Percentiles rank a stretch among this genome's conserved stretches.
These are phyloP conservation scores for Poecile montanus DNA, from an alignment of 2,797 vertebrate genomes.

Conservation along the genomic window DNA sequence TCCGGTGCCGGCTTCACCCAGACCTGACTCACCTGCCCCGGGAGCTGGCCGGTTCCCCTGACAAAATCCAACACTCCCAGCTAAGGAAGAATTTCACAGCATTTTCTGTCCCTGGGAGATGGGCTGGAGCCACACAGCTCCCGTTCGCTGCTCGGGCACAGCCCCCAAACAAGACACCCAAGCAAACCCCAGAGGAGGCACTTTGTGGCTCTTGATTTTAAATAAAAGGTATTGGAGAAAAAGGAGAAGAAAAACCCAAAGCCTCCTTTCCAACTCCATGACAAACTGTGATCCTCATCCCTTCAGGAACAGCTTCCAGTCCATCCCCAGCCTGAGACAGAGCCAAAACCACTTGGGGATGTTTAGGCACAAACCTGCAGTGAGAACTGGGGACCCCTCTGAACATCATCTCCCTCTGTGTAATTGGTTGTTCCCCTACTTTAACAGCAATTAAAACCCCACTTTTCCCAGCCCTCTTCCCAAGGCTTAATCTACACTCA, in stretches of 20 bases:
- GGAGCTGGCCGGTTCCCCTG: rapidly evolving
- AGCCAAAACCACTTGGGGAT: background rate
- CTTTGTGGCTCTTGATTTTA: background rate
- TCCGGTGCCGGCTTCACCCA: background rate
- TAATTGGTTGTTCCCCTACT: rapidly evolving
- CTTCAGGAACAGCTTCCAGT: background rate
- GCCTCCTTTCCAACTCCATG: rapidly evolving
- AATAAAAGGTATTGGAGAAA: rapidly evolving
- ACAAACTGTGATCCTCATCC: background rate
- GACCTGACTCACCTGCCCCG: background rate
- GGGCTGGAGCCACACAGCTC: background rate
- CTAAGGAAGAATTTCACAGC: background rate
- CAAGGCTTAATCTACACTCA: background rate
- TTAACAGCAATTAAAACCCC: background rate
- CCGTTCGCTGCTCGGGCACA: rapidly evolving
- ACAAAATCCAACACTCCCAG: background rate
- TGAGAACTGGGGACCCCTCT: background rate
- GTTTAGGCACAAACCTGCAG: background rate
- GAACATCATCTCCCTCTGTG: background rate
- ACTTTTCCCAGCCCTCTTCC: background rate
- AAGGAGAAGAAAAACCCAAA: background rate
- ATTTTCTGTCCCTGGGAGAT: background rate
- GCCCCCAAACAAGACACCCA: background rate
- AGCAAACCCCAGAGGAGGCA: background rate
- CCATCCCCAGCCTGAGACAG: background rate